Evolutionary conservation across 2,113 vertebrate genomes (phyloP), one percentile per base, ranked within the genome.

Genomic region (Hyperoodon ampullatus): DNA sequence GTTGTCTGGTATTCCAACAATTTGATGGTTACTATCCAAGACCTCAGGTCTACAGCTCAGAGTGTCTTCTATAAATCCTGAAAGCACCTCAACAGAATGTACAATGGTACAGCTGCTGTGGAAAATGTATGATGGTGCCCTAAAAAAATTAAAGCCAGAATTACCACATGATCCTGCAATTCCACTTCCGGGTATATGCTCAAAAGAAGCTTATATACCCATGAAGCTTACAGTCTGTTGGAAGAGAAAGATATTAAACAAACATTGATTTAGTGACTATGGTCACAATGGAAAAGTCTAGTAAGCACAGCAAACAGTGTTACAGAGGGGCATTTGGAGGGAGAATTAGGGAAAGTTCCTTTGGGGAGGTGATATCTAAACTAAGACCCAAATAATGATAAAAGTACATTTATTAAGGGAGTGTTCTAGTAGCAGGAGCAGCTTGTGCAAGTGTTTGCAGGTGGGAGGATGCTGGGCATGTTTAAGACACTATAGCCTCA

Each of bases 121-220:
- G 61, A 61, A 94, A 88, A 61, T 12, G 3, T 26, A 66, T 0
- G 6, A 35, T 1, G 3, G 1, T 47, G 39, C 50, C 92, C 44
- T 77, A 58, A 78, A 78, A 70, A 66, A 42, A 13, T 47, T 44
- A 68, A 47, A 93, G 60, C 30, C 21, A 70, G 63, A 70, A 87
- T 68, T 60, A 68, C 35, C 35, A 23, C 21, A 30, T 35, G 63
- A 87, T 60, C 50, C 65, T 14, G 84, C 53, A 42, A 33, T 71
- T 26, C 19, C 0, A 16, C 39, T 58, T 61, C 74, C 71, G 50
- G 16, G 35, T 50, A 80, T 12, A 50, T 0, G 60, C 74, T 35
- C 74, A 8, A 39, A 61, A 80, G 74, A 30, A 87, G 72, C 61
- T n/a, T 44, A 14, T 68, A 47, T 44, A 26, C 60, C 44, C 72